Percentiles rank a stretch among this genome's conserved stretches.
phyloP scores from a whole-genome alignment of 2,113 vertebrate genomes.

The Malurus cyaneus region DNA sequence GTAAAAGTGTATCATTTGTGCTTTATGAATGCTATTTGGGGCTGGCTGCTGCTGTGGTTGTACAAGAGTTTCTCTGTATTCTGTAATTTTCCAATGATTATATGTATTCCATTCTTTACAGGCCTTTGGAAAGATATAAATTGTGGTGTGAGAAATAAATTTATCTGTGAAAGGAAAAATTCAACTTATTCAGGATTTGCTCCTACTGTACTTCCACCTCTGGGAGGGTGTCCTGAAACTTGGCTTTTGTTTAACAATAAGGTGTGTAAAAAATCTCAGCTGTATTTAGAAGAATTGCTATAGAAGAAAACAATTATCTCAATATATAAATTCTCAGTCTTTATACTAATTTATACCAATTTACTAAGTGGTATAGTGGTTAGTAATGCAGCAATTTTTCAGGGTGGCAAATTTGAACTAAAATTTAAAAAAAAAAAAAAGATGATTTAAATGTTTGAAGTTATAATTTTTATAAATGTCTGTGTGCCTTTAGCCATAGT shows the following conservation, averaged over 20 bases:
- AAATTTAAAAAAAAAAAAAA: background rate
- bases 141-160: conserved; percentile 81
- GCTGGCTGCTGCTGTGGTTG: background rate
- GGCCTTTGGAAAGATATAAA: conserved; percentile 92
- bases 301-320: background rate
- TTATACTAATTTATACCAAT: background rate
- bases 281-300: background rate
- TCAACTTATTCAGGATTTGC: conserved; percentile 77
- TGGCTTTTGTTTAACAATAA: conserved; percentile 85
- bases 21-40: background rate
- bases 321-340: background rate
- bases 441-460: background rate
- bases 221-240: conserved; percentile 84
- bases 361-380: background rate
- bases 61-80: background rate
- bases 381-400: background rate
- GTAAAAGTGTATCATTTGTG: background rate
- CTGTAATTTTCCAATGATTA: background rate
- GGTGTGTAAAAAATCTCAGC: conserved; percentile 65
- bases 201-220: conserved; percentile 58
- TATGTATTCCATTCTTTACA: conserved; percentile 35
- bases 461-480: background rate
- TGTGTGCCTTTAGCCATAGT: background rate
- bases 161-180: conserved; percentile 87
- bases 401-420: background rate